Evolutionary conservation across 2,113 vertebrate species (phyloP), one percentile per base, ranked within the genome.

Genomic region (Willisornis vidua): DNA sequence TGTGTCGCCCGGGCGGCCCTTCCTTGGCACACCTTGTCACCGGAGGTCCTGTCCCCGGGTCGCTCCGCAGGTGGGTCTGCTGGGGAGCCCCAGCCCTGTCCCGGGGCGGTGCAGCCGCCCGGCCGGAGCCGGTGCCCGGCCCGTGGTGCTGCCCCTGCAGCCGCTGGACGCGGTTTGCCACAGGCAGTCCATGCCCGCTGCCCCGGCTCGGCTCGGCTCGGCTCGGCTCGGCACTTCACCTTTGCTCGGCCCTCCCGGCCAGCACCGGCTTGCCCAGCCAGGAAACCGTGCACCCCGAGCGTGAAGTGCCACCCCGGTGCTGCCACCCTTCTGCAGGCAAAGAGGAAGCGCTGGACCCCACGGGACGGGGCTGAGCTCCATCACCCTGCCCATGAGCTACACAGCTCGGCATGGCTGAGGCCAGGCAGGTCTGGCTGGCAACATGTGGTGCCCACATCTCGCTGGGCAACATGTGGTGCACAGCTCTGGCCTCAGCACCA

Each of bases 321-420:
- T 54, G 52, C 51, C 52, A 17, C 52, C 52, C 63, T 95, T 83
- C 91, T 7, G n/a, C 59, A 16, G 86, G 76, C 37, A 9, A 51
- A n/a, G 93, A 49, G 89, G 89, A 92, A 96, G 83, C 4, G 1
- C 79, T 37, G 67, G 75, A 57, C 79, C 87, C 74, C 8, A 1
- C 1, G 1, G 52, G 31, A 20, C 1, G 18, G n/a, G 51, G 43
- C 75, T 51, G 52, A 51, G 76, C 83, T 14, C 75, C 9, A 0
- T n/a, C 79, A 28, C 55, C 61, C 85, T 14, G 51, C 18, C 51
- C 1, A 0, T 1, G 5, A 31, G 81, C 87, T 29, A 41, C 1
- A 1, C 35, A n/a, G 68, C 67, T 49, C 0, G 0, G 67, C 52
- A 19, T 26, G 0, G 1, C 49, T 2, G 6, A 15, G 20, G 57